Conservation (phyloP, 2,888 invertebrate genomes). For the Drosophila paranaensis region DNA sequence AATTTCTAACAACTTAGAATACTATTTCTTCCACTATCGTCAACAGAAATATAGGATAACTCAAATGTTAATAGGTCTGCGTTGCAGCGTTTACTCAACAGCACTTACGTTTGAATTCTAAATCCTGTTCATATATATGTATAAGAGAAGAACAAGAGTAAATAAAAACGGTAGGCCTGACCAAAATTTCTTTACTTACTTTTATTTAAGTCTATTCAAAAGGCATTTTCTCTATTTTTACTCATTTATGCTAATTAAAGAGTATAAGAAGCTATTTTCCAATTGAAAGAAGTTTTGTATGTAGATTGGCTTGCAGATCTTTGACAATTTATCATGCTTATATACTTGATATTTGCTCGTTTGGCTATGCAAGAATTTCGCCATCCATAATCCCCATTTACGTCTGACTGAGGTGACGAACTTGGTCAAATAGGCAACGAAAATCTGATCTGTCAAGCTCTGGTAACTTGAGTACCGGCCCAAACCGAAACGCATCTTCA, state of each 20-base stretch:
- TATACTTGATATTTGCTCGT: neutral
- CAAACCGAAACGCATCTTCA: constrained; percentile 44
- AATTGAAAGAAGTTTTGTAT: too few relatives aligned
- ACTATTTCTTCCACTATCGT: constrained; percentile 4
- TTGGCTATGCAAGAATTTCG: neutral
- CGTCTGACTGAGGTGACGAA: constrained; percentile 53
- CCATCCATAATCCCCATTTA: neutral
- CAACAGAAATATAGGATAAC: neutral
- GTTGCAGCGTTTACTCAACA: too few relatives aligned
- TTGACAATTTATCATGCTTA: neutral
- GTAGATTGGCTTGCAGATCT: neutral
- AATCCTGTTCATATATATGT: neutral
- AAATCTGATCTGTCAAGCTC: constrained; percentile 52
- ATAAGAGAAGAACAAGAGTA: neutral
- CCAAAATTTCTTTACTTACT: too few relatives aligned
- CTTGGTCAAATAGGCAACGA: constrained; percentile 41
- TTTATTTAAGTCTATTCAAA: too few relatives aligned
- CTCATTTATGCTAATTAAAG: too few relatives aligned
- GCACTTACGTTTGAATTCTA: neutral
- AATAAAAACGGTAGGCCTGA: too few relatives aligned
- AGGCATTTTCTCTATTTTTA: too few relatives aligned
- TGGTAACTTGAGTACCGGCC: constrained; percentile 48
- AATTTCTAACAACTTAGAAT: constrained; percentile 11
- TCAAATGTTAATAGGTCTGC: neutral
- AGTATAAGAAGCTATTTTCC: too few relatives aligned